Evolutionary conservation across 2,888 invertebrate genomes (phyloP).

Genomic region (Meiosimyza platycephala): DNA sequence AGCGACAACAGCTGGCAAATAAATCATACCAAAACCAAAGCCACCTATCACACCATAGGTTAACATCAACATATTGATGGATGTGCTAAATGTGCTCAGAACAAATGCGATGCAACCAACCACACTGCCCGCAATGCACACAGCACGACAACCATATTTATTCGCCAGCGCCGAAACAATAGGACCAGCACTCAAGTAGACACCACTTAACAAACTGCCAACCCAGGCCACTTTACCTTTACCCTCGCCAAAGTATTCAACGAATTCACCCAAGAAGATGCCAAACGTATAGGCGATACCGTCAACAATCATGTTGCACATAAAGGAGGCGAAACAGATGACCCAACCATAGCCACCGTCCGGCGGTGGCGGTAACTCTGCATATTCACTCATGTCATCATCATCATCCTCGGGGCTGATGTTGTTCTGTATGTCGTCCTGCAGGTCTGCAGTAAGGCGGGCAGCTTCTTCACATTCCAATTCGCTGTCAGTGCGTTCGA

Average conservation of each 20-base stretch:
- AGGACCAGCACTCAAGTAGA: slow-evolving; percentile 96
- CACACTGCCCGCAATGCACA: slow-evolving; percentile 92
- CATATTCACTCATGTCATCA: slow-evolving; percentile 76
- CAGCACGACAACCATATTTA: slow-evolving; percentile 93
- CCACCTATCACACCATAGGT: slow-evolving; percentile 95
- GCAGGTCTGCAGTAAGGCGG: slow-evolving; percentile 75
- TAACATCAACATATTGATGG: slow-evolving; percentile 89
- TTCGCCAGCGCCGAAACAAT: slow-evolving; percentile 96
- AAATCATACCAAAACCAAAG: slow-evolving; percentile 92
- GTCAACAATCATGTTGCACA: slow-evolving; percentile 98
- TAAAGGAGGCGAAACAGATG: slow-evolving; percentile 94
- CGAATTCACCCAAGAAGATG: slow-evolving; percentile 86
- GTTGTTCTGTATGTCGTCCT: slow-evolving; percentile 67
- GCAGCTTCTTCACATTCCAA: slow-evolving; percentile 87
- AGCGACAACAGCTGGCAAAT: slow-evolving; percentile 95
- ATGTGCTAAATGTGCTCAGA: slow-evolving; percentile 86
- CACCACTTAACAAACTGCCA: slow-evolving; percentile 93
- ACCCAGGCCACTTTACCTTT: slow-evolving; percentile 93
- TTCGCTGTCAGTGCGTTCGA: slow-evolving; percentile 81
- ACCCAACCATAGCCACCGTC: slow-evolving; percentile 94
- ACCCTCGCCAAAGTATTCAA: slow-evolving; percentile 83
- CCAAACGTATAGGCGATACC: slow-evolving; percentile 99
- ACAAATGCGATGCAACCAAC: slow-evolving; percentile 88
- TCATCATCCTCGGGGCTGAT: slow-evolving; percentile 68
- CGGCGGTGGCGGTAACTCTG: slow-evolving; percentile 86